Conservation (phyloP, 1,140 invertebrate species). For the Orius laevigatus region DNA sequence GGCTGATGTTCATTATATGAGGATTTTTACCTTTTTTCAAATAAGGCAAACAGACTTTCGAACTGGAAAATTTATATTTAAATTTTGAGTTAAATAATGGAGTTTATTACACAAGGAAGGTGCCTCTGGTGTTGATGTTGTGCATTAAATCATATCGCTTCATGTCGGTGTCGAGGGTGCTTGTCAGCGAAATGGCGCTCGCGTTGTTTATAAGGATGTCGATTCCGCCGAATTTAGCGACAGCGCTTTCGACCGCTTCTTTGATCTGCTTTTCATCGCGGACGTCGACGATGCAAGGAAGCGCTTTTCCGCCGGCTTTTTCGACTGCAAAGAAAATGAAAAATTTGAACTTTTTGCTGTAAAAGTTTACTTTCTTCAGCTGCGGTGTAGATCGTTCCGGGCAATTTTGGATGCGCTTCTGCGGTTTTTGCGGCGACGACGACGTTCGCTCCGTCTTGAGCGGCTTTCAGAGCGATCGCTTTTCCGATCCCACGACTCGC, state of each 20-base stretch:
- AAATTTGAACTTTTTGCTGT: not conserved
- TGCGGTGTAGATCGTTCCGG: slow-evolving; percentile 95
- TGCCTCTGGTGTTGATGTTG: slow-evolving; percentile 77
- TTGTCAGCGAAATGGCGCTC: slow-evolving; percentile 84
- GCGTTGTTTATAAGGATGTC: slow-evolving; percentile 94
- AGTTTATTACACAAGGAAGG: slow-evolving; percentile 76
- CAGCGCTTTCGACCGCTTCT: slow-evolving; percentile 69
- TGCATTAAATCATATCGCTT: slow-evolving; percentile 93
- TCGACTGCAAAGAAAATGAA: slow-evolving; percentile 56
- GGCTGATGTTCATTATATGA: slow-evolving; percentile 91
- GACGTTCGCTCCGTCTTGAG: slow-evolving; percentile 88
- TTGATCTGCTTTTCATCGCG: slow-evolving; percentile 69
- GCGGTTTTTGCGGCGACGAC: slow-evolving; percentile 94
- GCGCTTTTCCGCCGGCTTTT: slow-evolving; percentile 70
- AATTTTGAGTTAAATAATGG: no score
- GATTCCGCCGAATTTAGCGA: slow-evolving; percentile 89
- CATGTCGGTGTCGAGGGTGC: slow-evolving; percentile 78
- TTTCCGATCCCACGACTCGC: slow-evolving; percentile 96
- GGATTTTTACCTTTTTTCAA: slow-evolving; percentile 78
- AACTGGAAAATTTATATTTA: slow-evolving; percentile 45
- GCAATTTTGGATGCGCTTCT: slow-evolving; percentile 86
- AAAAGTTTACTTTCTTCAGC: slow-evolving; percentile 70
- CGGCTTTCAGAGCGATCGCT: slow-evolving; percentile 84
- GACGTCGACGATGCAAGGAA: slow-evolving; percentile 90
- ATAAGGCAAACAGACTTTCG: slow-evolving; percentile 82